Percentiles rank a stretch among this genome's conserved stretches.
Conservation (phyloP, 1,140 invertebrate species). For the Ridgeia piscesae region DNA sequence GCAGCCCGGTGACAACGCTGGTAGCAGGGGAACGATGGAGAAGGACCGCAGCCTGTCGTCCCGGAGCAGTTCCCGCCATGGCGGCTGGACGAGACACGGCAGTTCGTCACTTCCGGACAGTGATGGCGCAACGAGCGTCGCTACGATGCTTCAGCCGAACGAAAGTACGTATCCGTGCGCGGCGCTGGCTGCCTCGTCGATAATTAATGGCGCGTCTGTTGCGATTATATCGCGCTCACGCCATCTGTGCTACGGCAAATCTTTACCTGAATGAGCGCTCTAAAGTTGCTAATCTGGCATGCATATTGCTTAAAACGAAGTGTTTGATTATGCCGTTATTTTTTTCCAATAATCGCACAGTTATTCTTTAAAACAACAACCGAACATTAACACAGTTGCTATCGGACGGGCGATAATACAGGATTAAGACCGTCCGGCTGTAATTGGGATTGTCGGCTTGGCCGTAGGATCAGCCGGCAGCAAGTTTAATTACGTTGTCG, state of each 20-base stretch:
- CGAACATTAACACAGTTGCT: not conserved
- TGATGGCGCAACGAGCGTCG: not conserved
- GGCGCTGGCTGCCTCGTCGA: not conserved
- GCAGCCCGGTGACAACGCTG: not conserved
- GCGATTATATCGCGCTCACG: not conserved
- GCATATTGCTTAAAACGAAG: not conserved
- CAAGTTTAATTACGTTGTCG: not conserved
- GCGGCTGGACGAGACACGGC: not conserved
- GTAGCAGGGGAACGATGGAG: not conserved
- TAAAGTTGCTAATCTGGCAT: not conserved
- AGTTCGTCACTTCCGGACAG: conserved; percentile 3
- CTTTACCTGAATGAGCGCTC: not conserved
- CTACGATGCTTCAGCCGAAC: not conserved
- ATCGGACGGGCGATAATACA: not conserved
- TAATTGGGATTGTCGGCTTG: not conserved
- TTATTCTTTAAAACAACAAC: not conserved
- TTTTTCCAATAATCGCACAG: not conserved
- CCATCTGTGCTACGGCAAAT: not conserved
- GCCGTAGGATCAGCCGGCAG: not conserved
- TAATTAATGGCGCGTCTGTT: not conserved
- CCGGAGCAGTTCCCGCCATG: not conserved
- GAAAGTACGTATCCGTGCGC: not conserved
- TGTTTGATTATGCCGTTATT: not conserved
- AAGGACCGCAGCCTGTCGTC: not conserved
- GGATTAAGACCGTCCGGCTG: not conserved